A percentile compares a stretch with the other conserved stretches of the same genome.
These are phyloP conservation scores for Calephelis nemesis DNA, from an alignment of 1,140 invertebrate genomes.

Conservation along the genomic window DNA sequence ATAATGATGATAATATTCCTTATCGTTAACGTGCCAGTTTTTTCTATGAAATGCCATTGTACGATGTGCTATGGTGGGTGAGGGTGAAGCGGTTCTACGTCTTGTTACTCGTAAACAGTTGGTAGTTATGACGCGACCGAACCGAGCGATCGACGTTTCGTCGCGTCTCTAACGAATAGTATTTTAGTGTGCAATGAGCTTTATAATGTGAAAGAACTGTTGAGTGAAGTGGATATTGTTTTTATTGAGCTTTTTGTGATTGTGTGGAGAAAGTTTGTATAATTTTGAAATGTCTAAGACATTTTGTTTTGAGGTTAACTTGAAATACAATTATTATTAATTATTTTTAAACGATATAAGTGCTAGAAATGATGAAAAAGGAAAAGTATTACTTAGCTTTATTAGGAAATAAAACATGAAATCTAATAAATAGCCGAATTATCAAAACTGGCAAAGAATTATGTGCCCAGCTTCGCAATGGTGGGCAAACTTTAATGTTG, in stretches of 20 bases:
- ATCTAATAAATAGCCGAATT: too few species aligned
- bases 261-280: neutral
- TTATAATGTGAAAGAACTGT: conserved; percentile 62
- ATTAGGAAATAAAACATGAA: too few species aligned
- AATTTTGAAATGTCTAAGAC: neutral
- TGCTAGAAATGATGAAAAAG: too few species aligned
- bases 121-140: conserved; percentile 50
- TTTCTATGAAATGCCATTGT: conserved; percentile 44
- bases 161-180: conserved; percentile 25
- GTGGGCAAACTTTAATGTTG: too few species aligned
- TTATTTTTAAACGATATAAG: too few species aligned
- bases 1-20: too few species aligned
- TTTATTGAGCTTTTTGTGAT: conserved; percentile 14
- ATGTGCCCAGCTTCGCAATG: too few species aligned
- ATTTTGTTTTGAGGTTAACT: neutral
- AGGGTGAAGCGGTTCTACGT: conserved; percentile 36
- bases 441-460: too few species aligned
- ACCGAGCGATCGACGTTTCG: conserved; percentile 43
- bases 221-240: conserved; percentile 39
- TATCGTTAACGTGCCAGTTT: conserved; percentile 44
- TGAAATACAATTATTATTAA: neutral
- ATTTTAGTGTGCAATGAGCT: conserved; percentile 34
- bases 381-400: too few species aligned
- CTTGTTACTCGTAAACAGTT: conserved; percentile 59
- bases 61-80: conserved; percentile 29